Conservation (phyloP, 1,140 invertebrate species). For the Philotrypesis tridentata region DNA sequence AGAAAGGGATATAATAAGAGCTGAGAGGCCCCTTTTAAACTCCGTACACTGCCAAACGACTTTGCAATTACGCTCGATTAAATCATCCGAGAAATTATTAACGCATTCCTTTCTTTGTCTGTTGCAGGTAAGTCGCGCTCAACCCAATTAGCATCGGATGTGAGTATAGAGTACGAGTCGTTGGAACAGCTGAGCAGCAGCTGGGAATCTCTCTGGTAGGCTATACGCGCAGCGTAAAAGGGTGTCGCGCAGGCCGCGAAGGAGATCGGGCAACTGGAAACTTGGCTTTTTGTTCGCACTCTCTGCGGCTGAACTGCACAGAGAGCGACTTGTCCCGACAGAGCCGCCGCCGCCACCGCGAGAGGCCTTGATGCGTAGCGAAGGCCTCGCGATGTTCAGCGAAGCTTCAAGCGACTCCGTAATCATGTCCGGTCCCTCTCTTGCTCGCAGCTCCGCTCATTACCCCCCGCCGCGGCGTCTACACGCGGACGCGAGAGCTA, state of each 20-base stretch:
- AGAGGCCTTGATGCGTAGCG: constrained; percentile 70
- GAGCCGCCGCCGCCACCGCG: too few species aligned
- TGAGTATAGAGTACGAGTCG: too few species aligned
- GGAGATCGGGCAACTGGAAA: constrained; percentile 34
- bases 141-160: too few species aligned
- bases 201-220: too few species aligned
- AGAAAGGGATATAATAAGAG: neutral
- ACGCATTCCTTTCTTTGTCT: neutral
- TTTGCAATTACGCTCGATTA: too few species aligned
- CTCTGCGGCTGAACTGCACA: neutral
- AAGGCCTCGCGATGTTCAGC: constrained; percentile 71
- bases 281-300: constrained; percentile 40
- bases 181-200: neutral
- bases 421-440: constrained; percentile 70
- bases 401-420: constrained; percentile 70
- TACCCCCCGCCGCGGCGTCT: constrained; percentile 17
- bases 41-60: too few species aligned
- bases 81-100: too few species aligned
- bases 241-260: neutral
- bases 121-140: constrained; percentile 15
- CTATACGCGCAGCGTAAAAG: constrained; percentile 1
- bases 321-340: neutral
- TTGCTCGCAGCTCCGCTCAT: neutral
- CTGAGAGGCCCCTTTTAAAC: neutral
- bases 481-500: neutral